Base-by-base conservation (phyloP, 2,888 invertebrate species). In the Hirtodrosophila alboralis region DNA sequence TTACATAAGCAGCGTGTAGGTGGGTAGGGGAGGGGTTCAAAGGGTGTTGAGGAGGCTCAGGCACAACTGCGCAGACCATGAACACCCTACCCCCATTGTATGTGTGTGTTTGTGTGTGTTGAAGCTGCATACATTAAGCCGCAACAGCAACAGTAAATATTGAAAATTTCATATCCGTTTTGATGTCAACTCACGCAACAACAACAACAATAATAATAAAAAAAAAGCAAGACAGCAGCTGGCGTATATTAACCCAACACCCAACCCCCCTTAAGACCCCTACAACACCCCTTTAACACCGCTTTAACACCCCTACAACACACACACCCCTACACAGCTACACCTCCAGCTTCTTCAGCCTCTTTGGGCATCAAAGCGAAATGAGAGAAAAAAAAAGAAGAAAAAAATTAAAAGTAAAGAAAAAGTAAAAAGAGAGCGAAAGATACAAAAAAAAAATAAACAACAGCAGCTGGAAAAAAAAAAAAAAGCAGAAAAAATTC, bases 131-230 rank as follows among this genome's bases (percentile, higher is more conserved):
- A 71, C 74, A 83, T 76, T 79, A 79, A 72, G 68, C 59, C 71
- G 57, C 63, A 57, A 66, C 56, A 65, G 62, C 64, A 59, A 75
- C 75, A 64, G 84, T 81, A 84, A 81, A 81, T 81, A 84, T 84
- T 78, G 74, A 81, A 81, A 81, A 81, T 81, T 84, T 71, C 75
- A 84, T 81, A 78, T 84, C 84, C 83, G 65, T 74, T 81, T 75
- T 68, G 78, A 78, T 78, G 75, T 78, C 75, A 77, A 81, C 75
- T 74, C 77, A 62, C 45, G 65, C 65, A 57, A 51, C 51, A 67
- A 48, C 56, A 57, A 41, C 69, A 64, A 43, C 47, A 63, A 33
- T 18, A 43, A 38, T 10, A 56, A 47, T 36, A 51, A 18, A 14
- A 43, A 1, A 16, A 47, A 16, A 9, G n/a, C 16, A 34, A 54